Evolutionary conservation across 2,113 vertebrate genomes (phyloP).

Genomic region (Gymnarchus niloticus): DNA sequence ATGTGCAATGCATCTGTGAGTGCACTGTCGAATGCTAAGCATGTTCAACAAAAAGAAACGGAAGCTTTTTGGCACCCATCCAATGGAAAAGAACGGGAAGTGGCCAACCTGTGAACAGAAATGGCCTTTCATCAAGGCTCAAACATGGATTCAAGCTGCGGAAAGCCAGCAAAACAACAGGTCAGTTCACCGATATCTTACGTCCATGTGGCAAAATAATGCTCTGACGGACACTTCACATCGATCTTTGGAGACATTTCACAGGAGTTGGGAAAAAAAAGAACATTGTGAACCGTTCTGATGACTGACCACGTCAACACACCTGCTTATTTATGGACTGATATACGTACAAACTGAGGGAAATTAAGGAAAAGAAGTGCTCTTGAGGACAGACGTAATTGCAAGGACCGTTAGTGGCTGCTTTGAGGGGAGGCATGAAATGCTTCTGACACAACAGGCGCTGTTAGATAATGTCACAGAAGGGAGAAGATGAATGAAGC

Average conservation of each 20-base stretch:
- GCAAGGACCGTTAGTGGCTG: too few species aligned
- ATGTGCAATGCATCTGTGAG: too few species aligned
- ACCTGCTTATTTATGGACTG: too few species aligned
- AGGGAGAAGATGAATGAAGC: neutral
- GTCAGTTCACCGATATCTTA: neutral
- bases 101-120: constrained; percentile 19
- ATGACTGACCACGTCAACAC: too few species aligned
- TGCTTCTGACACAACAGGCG: neutral
- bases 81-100: neutral
- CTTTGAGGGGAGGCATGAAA: neutral
- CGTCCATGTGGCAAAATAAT: neutral
- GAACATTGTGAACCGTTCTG: too few species aligned
- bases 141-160: neutral
- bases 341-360: neutral
- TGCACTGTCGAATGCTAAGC: too few species aligned
- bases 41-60: neutral
- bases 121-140: constrained; percentile 8
- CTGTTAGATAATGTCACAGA: neutral
- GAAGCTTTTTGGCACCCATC: neutral
- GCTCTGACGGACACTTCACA: neutral
- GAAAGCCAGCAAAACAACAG: neutral
- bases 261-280: neutral
- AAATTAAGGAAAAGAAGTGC: neutral
- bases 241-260: neutral
- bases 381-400: too few species aligned